Evolutionary conservation across 2,113 vertebrate genomes (phyloP), one percentile per base, ranked within the genome.

Genomic region (Oryzias curvinotus): DNA sequence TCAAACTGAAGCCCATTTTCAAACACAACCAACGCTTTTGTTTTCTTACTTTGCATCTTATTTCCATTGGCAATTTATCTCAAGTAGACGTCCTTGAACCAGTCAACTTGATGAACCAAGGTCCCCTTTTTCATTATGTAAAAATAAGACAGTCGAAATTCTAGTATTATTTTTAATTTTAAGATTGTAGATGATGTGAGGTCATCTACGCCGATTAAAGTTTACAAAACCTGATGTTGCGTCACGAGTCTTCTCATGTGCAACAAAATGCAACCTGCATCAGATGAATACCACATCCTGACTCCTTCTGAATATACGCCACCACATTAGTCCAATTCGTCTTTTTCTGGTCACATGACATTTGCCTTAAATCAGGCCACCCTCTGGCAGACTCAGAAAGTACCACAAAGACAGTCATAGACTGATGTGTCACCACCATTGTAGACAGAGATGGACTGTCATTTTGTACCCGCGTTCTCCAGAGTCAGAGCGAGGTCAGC

Each of bases 171-270:
- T 10, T 3, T 36, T 36, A 12, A 5, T 28, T 28, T 28, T 28
- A 4, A 23, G 21, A 28, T 28, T 28, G 26, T 28, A 28, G 26
- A 28, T 28, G 26, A 28, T 28, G 26, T 28, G 26, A 28, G 26
- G 26, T 28, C 6, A 28, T 28, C 26, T 28, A 10, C 36, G 8
- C 10, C 36, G 8, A 36, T 23, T 23, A 23, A 23, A 23, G 21
- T 23, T 23, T 23, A 36, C 30, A 36, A 36, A 78, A 84, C 78
- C 84, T 90, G 80, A 87, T 84, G 82, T 87, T 81, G 63, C 65
- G 66, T 71, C 73, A 78, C 83, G 81, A 89, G 79, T 87, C 85
- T 83, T 83, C 80, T 74, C 67, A 71, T 73, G 69, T 68, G 28
- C 23, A 13, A 50, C 47, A 48, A 57, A 74, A 52, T 64, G 67